Evolutionary conservation across 2,888 invertebrate genomes (phyloP).

Genomic region (Drosophila macrospina): DNA sequence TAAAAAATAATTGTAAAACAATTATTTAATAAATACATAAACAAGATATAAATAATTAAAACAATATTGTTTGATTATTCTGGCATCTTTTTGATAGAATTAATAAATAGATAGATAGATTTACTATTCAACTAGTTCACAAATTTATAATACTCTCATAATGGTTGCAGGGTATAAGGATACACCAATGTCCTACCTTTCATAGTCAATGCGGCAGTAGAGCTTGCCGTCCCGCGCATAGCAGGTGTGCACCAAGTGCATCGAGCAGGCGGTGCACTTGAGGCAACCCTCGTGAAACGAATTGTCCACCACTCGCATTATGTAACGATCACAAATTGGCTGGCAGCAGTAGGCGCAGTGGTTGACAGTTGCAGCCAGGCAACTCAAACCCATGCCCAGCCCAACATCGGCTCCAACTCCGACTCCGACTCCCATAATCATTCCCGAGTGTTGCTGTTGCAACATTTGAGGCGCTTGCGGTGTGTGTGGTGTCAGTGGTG

Average conservation of each 20-base stretch:
- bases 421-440: constrained; percentile 26
- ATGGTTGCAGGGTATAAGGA: too few species aligned
- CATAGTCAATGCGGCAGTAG: constrained; percentile 92
- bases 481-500: constrained; percentile 52
- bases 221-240: constrained; percentile 91
- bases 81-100: too few species aligned
- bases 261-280: constrained; percentile 90
- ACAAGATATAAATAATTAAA: too few species aligned
- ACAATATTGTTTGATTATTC: too few species aligned
- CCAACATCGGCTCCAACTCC: constrained; percentile 18
- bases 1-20: too few species aligned
- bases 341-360: constrained; percentile 90
- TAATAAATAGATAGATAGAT: too few species aligned
- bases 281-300: constrained; percentile 92
- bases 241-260: constrained; percentile 90
- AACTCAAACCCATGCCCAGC: constrained; percentile 16
- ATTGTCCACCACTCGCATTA: constrained; percentile 90
- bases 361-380: constrained; percentile 33
- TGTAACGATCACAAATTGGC: constrained; percentile 91
- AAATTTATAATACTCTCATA: too few species aligned
- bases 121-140: too few species aligned
- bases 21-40: too few species aligned
- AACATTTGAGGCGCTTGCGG: constrained; percentile 68
- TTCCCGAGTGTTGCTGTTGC: constrained; percentile 47
- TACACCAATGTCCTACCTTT: constrained; percentile 87